Conservation (phyloP, 2,888 invertebrate genomes). For the Operophtera brumata region DNA sequence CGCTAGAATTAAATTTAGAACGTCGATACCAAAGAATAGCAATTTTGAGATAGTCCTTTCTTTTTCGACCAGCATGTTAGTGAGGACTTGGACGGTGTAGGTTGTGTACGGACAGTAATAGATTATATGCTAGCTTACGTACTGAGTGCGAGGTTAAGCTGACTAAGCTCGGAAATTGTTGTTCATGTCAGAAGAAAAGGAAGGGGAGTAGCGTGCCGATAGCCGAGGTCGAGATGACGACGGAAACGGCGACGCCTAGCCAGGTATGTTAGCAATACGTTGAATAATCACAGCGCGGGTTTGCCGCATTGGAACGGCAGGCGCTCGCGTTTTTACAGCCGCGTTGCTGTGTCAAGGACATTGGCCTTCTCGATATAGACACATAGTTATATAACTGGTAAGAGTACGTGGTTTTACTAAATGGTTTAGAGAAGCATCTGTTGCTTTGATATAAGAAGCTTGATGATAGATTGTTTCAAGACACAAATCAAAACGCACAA, state of each 20-base stretch:
- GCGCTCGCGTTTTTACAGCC: slow-evolving; percentile 38
- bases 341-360: slow-evolving; percentile 55
- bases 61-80: slow-evolving; percentile 47
- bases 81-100: slow-evolving; percentile 49
- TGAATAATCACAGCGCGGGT: slow-evolving; percentile 23
- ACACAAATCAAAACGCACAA: too few relatives aligned
- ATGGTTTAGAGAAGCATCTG: slow-evolving; percentile 9
- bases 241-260: slow-evolving; percentile 76
- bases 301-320: slow-evolving; percentile 51
- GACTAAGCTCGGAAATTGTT: slow-evolving; percentile 62
- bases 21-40: slow-evolving; percentile 9
- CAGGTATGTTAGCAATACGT: slow-evolving; percentile 55
- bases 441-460: slow-evolving; percentile 15
- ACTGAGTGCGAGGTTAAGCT: slow-evolving; percentile 53
- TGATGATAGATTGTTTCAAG: slow-evolving; percentile 4
- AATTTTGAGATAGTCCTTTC: slow-evolving; percentile 16
- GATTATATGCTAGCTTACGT: slow-evolving; percentile 42
- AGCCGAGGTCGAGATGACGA: slow-evolving; percentile 71
- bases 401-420: slow-evolving; percentile 1
- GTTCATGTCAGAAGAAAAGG: slow-evolving; percentile 71
- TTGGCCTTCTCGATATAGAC: slow-evolving; percentile 46
- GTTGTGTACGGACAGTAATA: slow-evolving; percentile 59
- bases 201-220: slow-evolving; percentile 66
- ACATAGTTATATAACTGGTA: slow-evolving; percentile 47
- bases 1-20: slow-evolving; percentile 49